Evolutionary conservation across 2,797 vertebrate genomes (phyloP), one percentile per base, ranked within the genome.

Genomic region (Lerista edwardsae): DNA sequence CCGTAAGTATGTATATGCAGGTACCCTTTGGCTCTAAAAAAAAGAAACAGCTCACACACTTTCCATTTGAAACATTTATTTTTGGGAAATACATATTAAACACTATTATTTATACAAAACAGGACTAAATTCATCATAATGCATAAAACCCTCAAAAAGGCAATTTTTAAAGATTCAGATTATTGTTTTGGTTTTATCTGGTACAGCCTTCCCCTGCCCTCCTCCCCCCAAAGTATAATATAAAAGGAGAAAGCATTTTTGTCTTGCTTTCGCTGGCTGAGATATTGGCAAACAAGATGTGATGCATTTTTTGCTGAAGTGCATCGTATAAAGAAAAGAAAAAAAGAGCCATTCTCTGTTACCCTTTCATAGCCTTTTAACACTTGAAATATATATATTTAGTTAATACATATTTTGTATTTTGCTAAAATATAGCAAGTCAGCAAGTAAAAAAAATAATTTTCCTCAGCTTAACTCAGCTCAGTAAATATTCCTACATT

Each of bases 61-160:
- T 93, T 95, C 95, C 90, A 81, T 95, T 97, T 89, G 94, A 96
- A 96, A 97, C 97, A 96, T 98, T 98, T 98, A 98, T 99, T 99
- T 86, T 97, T 97, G 96, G 96, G 97, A 97, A 97, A 98, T 98
- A 96, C 96, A 97, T 97, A 97, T 97, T 96, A 97, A 97, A 98
- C 97, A 97, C 96, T 96, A 96, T 97, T 96, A 97, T 97, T 96
- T 95, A 97, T 97, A 97, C 95, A 97, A 97, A 92, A 93, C 95
- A 93, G 91, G 94, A 93, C 94, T 94, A 93, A 95, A 96, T 95
- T 96, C 97, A 89, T 97, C 95, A 95, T 96, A 96, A 97, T 95
- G 97, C 96, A 96, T 97, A 96, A 97, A 97, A 96, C 97, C 96
- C 96, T 95, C 91, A 73, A 90, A 89, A 96, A 97, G 96, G 97